Evolutionary conservation across 2,113 vertebrate genomes (phyloP), one percentile per base, ranked within the genome.

Genomic region (Leptodactylus fuscus): DNA sequence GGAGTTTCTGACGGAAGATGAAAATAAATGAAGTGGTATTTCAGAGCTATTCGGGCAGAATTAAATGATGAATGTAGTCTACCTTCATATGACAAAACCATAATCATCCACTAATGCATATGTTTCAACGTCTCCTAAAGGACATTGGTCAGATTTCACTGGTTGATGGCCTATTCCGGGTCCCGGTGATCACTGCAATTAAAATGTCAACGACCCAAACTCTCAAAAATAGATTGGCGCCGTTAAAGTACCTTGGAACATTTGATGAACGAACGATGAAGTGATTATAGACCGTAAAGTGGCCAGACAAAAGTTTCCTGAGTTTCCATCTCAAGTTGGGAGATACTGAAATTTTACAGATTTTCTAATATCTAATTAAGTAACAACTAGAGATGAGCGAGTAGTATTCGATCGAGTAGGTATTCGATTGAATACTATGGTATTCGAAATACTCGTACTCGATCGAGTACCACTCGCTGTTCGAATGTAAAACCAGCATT

Each of bases 41-140:
- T 81, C 78, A 81, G 34, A 81, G 22, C 58, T n/a, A 81, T 44
- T 20, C 58, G 67, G 78, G 36, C 36, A 32, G 78, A 81, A 81
- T 46, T 41, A 81, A 65, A 67, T 44, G 78, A 65, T 62, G 36
- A 81, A 81, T 65, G 10, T 65, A 36, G 46, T 81, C 24, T 81
- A 65, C 16, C 58, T 65, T 81, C 58, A 4, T 32, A 44, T n/a
- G 10, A 41, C 58, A 65, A 46, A 81, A 48, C 34, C n/a, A 65
- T 32, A 24, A 81, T 81, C n/a, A 65, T 65, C 48, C 62, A 65
- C 44, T 65, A 62, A 65, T 41, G 27, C n/a, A 81, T 46, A 81
- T 65, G 38, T 62, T 62, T 8, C 8, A 58, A 24, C 32, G 2
- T 38, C 53, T 60, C 76, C 22, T 24, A 60, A 38, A 60, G 76